Conservation (phyloP, 2,113 vertebrate species). For the Scortum barcoo region DNA sequence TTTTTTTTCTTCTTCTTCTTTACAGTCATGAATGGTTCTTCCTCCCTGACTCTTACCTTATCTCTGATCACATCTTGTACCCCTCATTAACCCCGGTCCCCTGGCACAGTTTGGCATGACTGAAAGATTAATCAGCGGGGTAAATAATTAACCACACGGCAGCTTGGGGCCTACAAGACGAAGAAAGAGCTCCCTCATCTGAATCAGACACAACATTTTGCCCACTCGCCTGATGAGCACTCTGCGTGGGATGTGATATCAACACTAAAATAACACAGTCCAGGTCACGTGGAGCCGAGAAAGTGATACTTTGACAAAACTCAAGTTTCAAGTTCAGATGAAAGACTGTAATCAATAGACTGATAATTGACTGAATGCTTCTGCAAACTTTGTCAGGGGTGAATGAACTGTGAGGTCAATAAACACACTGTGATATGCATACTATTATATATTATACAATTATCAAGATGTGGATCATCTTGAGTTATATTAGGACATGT, state of each 20-base stretch:
- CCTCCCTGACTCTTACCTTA: neutral
- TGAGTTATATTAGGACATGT: neutral
- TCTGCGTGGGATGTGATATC: neutral
- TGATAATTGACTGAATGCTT: neutral
- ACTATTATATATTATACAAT: neutral
- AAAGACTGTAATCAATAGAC: conserved; percentile 15
- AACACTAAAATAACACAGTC: neutral
- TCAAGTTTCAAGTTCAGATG: conserved; percentile 19
- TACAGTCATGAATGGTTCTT: neutral
- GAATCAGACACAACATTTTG: conserved; percentile 48
- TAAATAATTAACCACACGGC: conserved; percentile 76
- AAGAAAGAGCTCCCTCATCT: conserved; percentile 50
- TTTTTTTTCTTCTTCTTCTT: neutral
- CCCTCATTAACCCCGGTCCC: conserved; percentile 45
- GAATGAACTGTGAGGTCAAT: neutral
- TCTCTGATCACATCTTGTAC: conserved; percentile 35
- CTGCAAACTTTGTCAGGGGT: neutral
- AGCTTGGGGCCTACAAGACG: conserved; percentile 30
- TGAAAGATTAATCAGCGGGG: conserved; percentile 70
- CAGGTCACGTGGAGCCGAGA: conserved; percentile 1
- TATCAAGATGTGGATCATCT: too few species aligned
- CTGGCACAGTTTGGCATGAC: conserved; percentile 55
- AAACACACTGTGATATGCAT: neutral
- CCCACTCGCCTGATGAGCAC: conserved; percentile 8
- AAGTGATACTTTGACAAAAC: conserved; percentile 29